Evolutionary conservation across 2,797 vertebrate genomes (phyloP), one percentile per base, ranked within the genome.

Genomic region (Enteromius mattozi): DNA sequence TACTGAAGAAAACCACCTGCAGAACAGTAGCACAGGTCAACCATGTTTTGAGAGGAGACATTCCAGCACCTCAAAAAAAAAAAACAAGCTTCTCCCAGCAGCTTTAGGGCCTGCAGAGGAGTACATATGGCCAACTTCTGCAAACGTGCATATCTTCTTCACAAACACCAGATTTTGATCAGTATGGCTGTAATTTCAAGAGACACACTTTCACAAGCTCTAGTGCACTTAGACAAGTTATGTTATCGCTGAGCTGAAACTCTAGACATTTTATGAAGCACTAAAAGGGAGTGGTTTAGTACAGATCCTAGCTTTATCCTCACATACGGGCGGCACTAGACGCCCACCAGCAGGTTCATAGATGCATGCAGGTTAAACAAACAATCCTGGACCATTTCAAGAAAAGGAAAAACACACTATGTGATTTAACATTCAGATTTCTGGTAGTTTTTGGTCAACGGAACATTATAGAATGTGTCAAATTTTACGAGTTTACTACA

Each of bases 11-110:
- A 88, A 83, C 40, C 88, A 88, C 76, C 82, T 81, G 75, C 88
- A 87, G 81, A 89, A 87, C 86, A 88, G 89, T 85, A 87, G 87
- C 79, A 59, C 24, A 49, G 75, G 83, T 84, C 88, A 87, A 87
- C 86, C 81, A 66, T 37, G 86, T 87, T 74, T 90, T 71, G 83
- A 89, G 76, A 87, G 86, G 30, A 85, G 77, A 70, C 66, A 87
- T 86, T 88, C 80, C 82, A 85, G 75, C 76, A 66, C 74, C 70
- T 88, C 37, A 17, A 35, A 80, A 56, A 49, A 5, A 24, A 42
- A 5, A 24, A 40, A 27, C 30, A 56, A 81, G 51, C 79, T 76
- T 10, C 51, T 10, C 76, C 13, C 6, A 35, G 35, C 78, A 68
- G 81, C 61, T 81, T 80, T 63, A 63, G 27, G 49, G 72, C 35